Base-by-base conservation (phyloP, 2,797 vertebrate genomes). In the Danio albolineatus region DNA sequence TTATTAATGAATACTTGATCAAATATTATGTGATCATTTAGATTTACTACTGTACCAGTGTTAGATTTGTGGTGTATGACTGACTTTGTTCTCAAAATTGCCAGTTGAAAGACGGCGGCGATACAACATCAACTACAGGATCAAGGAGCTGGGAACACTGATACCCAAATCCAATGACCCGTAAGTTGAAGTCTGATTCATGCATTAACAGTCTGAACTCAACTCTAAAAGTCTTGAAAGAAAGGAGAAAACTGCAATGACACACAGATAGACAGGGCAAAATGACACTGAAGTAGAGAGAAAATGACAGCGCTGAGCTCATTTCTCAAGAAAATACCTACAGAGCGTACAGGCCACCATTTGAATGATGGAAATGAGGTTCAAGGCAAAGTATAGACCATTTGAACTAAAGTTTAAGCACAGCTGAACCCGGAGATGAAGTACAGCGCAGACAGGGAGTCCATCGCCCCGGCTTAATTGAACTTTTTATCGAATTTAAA, bases 51-150 rank as follows among this genome's bases (percentile, higher is more conserved):
- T 10, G 69, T n/a, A 41, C 38, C 21, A 44, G 53, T 66, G 54
- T 65, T 43, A 43, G 6, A 12, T 16, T 38, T 76, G 49, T 44
- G 74, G 48, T 49, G 36, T 28, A 36, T 76, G 36, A 73, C 14
- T 41, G 7, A 38, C 19, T 43, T 49, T 38, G 9, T 57, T 88
- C 66, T 81, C 74, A 39, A 44, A 5, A 87, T 85, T 19, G 9
- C 86, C 89, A 99, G 98, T 99, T 92, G 98, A 99, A 95, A 95
- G 98, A 93, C 93, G 98, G 89, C 92, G 97, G 84, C 92, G 98
- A 89, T 99, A 99, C 92, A 99, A 99, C 92, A 99, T 99, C 91
- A 99, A 99, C 94, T 98, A 98, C 92, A 94, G 97, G 92, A 99
- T 99, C 88, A 99, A 99, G 90, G 98, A 99, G 87, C 95, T 99